Percentiles rank a stretch among this genome's conserved stretches.
phyloP scores from a whole-genome alignment of 2,113 vertebrate genomes.

The Piliocolobus tephrosceles region DNA sequence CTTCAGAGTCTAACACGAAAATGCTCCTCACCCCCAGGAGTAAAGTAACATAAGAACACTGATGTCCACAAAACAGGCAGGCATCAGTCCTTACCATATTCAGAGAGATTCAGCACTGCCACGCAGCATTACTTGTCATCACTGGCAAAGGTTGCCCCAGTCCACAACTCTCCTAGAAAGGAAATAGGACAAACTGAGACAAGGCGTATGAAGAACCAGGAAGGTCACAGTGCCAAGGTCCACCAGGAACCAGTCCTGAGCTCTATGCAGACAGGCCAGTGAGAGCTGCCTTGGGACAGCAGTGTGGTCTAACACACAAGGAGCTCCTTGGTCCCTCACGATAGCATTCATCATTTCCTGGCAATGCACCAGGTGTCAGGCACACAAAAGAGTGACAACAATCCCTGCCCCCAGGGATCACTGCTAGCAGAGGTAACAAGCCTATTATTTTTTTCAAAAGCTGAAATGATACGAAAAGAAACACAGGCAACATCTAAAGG shows the following conservation, averaged over 20 bases:
- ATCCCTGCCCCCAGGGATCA: not conserved
- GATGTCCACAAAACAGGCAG: not conserved
- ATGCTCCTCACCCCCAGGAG: not conserved
- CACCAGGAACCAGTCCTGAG: not conserved
- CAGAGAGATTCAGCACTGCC: not conserved
- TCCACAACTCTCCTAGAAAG: conserved; percentile 48
- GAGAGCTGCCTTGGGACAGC: not conserved
- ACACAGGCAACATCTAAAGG: not conserved
- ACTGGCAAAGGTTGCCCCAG: not conserved
- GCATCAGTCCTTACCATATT: conserved; percentile 81
- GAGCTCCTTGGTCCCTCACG: not conserved
- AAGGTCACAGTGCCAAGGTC: not conserved
- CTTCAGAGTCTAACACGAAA: not conserved
- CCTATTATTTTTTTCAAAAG: not conserved
- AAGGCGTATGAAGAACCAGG: not conserved
- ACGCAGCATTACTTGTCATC: not conserved
- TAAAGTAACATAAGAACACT: not conserved
- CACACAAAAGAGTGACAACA: not conserved
- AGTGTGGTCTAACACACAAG: not conserved
- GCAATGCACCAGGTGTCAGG: no score
- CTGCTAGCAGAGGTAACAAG: not conserved
- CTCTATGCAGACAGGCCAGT: not conserved
- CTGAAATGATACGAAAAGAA: not conserved
- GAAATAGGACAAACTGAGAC: conserved; percentile 36
- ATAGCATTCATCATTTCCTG: not conserved